A percentile compares a stretch with the other conserved stretches of the same genome.
phyloP scores from a whole-genome alignment of 2,888 invertebrate species.

The Metellina segmentata region DNA sequence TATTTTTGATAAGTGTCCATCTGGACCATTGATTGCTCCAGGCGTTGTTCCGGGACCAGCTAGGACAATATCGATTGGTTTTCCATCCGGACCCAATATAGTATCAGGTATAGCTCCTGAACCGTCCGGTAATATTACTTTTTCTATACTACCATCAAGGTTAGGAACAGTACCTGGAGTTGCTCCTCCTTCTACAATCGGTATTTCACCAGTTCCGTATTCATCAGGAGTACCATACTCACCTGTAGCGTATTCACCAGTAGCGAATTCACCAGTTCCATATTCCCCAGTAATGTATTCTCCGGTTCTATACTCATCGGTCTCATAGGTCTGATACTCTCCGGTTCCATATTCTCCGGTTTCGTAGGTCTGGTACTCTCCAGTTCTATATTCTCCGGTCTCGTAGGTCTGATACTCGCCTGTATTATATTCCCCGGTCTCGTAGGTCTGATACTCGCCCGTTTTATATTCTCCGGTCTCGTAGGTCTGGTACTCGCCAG shows the following conservation, averaged over 20 bases:
- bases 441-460: slow-evolving; percentile 10
- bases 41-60: slow-evolving; percentile 38
- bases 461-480: not conserved
- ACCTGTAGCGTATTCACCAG: slow-evolving; percentile 14
- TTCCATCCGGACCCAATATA: slow-evolving; percentile 18
- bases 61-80: slow-evolving; percentile 28
- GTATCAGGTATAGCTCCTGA: not conserved
- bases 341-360: not conserved
- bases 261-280: slow-evolving; percentile 5
- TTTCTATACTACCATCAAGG: slow-evolving; percentile 1
- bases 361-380: not conserved
- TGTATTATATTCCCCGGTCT: not conserved
- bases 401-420: not conserved
- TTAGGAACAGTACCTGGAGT: slow-evolving; percentile 3
- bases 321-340: not conserved
- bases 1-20: not conserved
- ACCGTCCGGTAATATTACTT: slow-evolving; percentile 7
- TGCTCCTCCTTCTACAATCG: not conserved
- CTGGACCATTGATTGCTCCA: not conserved
- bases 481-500: not conserved
- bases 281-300: slow-evolving; percentile 21
- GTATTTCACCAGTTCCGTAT: slow-evolving; percentile 32
- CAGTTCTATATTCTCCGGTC: not conserved
- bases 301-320: not conserved
- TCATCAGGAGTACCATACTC: slow-evolving; percentile 13